Evolutionary conservation across 2,888 invertebrate genomes (phyloP), one percentile per base, ranked within the genome.

Genomic region (Coenonympha glycerion): DNA sequence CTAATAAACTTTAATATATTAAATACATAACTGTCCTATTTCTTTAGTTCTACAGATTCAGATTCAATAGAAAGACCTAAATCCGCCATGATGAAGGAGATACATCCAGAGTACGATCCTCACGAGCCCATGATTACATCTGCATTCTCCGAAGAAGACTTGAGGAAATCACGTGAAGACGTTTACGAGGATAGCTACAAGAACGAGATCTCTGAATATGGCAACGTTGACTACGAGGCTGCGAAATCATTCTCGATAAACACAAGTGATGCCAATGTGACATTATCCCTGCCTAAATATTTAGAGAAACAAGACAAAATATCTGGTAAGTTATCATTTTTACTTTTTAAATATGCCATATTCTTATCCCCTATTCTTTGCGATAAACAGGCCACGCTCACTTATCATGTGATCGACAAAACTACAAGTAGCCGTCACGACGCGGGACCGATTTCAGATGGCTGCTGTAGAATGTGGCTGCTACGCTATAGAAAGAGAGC

Each of bases 91-190:
- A 63, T 77, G 57, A 87, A 86, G 55, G 87, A 87, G 53, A 63
- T 68, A 6, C 87, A 87, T 49, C 87, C 87, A 0, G 87, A 84
- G 56, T 87, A 87, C 53, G 87, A 87, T 58, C 87, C 87, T 0
- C 87, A 87, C 58, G 87, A 86, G 61, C 85, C 86, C 8, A 87
- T 87, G 87, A 85, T 87, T 56, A 87, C 87, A 1, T 87, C 87
- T 0, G 87, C 87, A 3, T 79, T 85, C 56, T 86, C 86, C 2
- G 87, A 87, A 55, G 87, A 87, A 54, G 87, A 86, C 56, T 64
- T 87, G 18, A 66, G 83, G 30, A 86, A 85, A 58, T 79, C 87
- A 0, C 69, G 79, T 31, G 86, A 85, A 39, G 86, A 86, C 45
- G 72, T 79, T 3, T 84, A 73, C 51, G 86, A 82, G 18, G 83